phyloP scores from a whole-genome alignment of 2,888 invertebrate species.

The Notocelia uddmanniana region DNA sequence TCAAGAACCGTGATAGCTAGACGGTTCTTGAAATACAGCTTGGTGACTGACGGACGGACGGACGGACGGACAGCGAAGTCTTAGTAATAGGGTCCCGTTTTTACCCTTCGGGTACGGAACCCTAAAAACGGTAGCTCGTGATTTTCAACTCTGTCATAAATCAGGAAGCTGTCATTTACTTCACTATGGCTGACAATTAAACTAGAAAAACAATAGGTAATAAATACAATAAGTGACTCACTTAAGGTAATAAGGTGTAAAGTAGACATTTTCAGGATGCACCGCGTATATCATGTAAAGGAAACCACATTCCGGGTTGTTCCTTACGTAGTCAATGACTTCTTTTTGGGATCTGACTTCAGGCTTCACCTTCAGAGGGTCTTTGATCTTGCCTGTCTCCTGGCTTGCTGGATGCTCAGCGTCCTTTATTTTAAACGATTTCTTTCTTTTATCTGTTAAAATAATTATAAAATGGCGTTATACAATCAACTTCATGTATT shows the following conservation, averaged over 20 bases:
- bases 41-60: no score
- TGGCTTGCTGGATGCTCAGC: slow-evolving; percentile 47
- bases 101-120: no score
- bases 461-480: neutral
- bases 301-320: slow-evolving; percentile 87
- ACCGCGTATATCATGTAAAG: slow-evolving; percentile 92
- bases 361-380: slow-evolving; percentile 77
- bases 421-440: slow-evolving; percentile 59
- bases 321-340: slow-evolving; percentile 82
- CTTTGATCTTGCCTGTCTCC: slow-evolving; percentile 56
- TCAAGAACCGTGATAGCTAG: no score
- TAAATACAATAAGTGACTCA: no score
- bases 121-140: neutral
- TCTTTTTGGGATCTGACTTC: slow-evolving; percentile 75
- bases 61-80: no score
- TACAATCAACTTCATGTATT: neutral
- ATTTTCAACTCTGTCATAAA: no score
- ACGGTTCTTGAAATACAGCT: no score
- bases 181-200: no score
- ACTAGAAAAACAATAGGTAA: neutral
- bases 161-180: no score
- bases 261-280: slow-evolving; percentile 89
- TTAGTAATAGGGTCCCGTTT: no score
- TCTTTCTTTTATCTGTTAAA: slow-evolving; percentile 62
- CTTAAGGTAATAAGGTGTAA: slow-evolving; percentile 91